Percentiles rank a stretch among this genome's conserved stretches.
phyloP scores from a whole-genome alignment of 2,888 invertebrate species.

The Elgonia sp. region DNA sequence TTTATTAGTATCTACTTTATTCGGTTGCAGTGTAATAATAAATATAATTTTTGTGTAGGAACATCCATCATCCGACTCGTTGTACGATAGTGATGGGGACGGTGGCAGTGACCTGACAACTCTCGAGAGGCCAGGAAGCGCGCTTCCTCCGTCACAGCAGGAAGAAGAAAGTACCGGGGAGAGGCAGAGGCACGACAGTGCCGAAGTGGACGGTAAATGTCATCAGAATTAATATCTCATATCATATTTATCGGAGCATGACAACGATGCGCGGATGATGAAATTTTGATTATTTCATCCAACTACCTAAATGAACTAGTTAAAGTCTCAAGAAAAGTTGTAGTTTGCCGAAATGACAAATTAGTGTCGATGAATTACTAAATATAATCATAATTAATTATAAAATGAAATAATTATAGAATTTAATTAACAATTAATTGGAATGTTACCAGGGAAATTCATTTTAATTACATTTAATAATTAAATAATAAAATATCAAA shows the following conservation, averaged over 20 bases:
- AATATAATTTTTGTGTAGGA: constrained; percentile 88
- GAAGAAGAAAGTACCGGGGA: constrained; percentile 85
- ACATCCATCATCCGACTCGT: constrained; percentile 95
- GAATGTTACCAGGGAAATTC: no score
- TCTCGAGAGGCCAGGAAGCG: constrained; percentile 86
- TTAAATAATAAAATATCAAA: neutral
- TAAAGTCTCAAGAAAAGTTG: neutral
- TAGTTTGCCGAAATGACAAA: neutral
- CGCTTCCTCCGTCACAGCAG: constrained; percentile 81
- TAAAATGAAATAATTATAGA: no score
- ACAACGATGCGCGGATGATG: constrained; percentile 2
- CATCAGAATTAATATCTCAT: constrained; percentile 35
- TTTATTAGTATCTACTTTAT: no score
- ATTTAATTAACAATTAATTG: no score
- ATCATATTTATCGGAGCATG: constrained; percentile 17
- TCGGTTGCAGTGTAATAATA: neutral
- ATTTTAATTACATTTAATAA: no score
- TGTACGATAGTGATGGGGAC: constrained; percentile 95
- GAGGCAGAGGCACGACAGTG: constrained; percentile 88
- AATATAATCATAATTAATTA: neutral
- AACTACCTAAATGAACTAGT: neutral
- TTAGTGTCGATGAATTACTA: neutral
- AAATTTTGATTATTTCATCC: constrained; percentile 3
- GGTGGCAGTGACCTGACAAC: constrained; percentile 89
- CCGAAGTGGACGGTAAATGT: constrained; percentile 90